Evolutionary conservation across 1,140 invertebrate species (phyloP).

Genomic region (Lepidurus packardi): DNA sequence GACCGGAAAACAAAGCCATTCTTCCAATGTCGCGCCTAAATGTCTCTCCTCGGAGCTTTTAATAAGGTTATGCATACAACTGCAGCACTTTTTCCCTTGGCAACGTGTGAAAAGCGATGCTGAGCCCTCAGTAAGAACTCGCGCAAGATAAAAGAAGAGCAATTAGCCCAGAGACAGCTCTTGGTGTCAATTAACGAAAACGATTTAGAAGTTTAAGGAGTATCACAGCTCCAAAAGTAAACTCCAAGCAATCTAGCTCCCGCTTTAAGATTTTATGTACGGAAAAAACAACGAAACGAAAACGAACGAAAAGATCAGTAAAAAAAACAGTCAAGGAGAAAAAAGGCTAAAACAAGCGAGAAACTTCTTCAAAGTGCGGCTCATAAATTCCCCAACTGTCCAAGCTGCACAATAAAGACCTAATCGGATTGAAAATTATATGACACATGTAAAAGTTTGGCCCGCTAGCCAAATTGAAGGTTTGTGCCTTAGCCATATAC

Average conservation of each 20-base stretch:
- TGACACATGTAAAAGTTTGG: slow-evolving; percentile 19
- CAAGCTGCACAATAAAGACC: neutral
- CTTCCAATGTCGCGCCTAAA: slow-evolving; percentile 21
- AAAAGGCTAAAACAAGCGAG: neutral
- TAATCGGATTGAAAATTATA: slow-evolving; percentile 20
- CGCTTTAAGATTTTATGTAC: neutral
- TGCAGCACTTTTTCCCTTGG: slow-evolving; percentile 4
- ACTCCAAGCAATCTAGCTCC: neutral
- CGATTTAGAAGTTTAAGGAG: slow-evolving; percentile 7
- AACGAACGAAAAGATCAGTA: neutral
- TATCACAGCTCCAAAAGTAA: slow-evolving; percentile 1
- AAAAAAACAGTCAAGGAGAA: neutral
- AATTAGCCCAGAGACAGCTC: slow-evolving; percentile 10
- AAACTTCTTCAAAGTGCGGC: neutral
- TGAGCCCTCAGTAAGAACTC: neutral
- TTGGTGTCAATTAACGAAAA: slow-evolving; percentile 12
- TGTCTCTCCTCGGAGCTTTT: slow-evolving; percentile 12
- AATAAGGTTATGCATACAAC: slow-evolving; percentile 19
- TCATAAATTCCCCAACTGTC: neutral
- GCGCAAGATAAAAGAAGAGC: neutral
- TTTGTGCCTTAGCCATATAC: neutral
- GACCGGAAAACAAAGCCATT: slow-evolving; percentile 21
- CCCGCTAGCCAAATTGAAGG: neutral
- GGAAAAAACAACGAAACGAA: neutral
- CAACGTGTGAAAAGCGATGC: slow-evolving; percentile 1